phyloP scores from a whole-genome alignment of 2,888 invertebrate species.

The Peribatodes rhomboidaria region DNA sequence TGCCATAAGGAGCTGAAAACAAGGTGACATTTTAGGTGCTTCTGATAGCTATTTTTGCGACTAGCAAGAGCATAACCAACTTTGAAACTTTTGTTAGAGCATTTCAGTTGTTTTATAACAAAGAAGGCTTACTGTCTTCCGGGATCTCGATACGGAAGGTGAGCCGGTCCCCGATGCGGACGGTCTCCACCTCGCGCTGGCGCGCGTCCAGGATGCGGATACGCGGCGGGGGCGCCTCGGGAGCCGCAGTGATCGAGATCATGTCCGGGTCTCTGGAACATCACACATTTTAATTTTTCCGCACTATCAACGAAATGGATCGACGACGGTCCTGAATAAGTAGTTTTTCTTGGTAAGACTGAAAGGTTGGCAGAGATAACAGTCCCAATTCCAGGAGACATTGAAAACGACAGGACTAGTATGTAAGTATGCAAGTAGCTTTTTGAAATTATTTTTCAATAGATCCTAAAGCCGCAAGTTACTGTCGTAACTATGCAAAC shows the following conservation, averaged over 20 bases:
- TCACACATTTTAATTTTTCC: background rate
- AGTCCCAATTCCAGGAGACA: too few species aligned
- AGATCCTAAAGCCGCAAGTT: background rate
- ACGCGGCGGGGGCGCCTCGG: conserved; percentile 97
- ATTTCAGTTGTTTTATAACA: too few species aligned
- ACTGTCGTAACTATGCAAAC: background rate
- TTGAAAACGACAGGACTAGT: too few species aligned
- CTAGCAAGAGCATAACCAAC: background rate
- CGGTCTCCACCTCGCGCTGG: conserved; percentile 96
- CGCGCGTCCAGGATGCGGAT: conserved; percentile 96
- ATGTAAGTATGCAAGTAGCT: too few species aligned
- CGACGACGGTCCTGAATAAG: too few species aligned
- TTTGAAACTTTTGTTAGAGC: too few species aligned
- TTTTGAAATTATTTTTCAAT: too few species aligned
- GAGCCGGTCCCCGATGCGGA: conserved; percentile 96
- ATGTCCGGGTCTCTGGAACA: conserved; percentile 94
- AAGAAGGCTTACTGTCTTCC: conserved; percentile 93
- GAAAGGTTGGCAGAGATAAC: too few species aligned
- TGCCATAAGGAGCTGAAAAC: conserved; percentile 95
- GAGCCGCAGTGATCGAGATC: conserved; percentile 98
- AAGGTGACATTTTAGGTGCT: background rate
- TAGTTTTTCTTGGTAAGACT: too few species aligned
- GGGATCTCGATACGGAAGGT: conserved; percentile 98
- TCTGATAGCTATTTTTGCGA: background rate
- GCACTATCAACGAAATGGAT: too few species aligned